These are phyloP conservation scores for Pteruthius melanotis DNA, from an alignment of 2,113 vertebrate species.

Conservation along the genomic window DNA sequence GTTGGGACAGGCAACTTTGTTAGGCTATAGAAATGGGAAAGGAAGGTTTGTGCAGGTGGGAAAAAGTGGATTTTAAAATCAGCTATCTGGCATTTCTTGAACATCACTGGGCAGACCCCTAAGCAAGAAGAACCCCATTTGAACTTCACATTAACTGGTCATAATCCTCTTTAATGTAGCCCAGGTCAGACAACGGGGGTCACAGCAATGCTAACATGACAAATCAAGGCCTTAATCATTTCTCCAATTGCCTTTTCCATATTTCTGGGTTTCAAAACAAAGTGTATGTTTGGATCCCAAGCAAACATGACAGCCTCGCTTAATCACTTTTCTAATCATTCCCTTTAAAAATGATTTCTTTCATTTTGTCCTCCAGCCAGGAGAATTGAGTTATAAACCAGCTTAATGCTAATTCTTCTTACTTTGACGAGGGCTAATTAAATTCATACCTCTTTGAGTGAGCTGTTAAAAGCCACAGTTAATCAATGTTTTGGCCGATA, in stretches of 20 bases:
- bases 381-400: slow-evolving; percentile 35
- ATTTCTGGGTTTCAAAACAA: background rate
- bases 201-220: background rate
- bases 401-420: slow-evolving; percentile 46
- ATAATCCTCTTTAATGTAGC: background rate
- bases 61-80: background rate
- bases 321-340: slow-evolving; percentile 13
- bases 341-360: background rate
- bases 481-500: slow-evolving; percentile 17
- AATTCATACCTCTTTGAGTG: slow-evolving; percentile 42
- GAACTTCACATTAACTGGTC: background rate
- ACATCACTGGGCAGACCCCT: background rate
- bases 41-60: background rate
- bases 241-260: background rate
- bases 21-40: background rate
- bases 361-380: slow-evolving; percentile 19
- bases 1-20: background rate
- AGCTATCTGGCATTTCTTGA: background rate
- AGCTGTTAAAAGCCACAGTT: slow-evolving; percentile 52
- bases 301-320: background rate
- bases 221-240: background rate
- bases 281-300: background rate
- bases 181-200: background rate
- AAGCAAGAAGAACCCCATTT: background rate
- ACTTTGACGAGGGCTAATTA: slow-evolving; percentile 34